Percentiles rank a stretch among this genome's conserved stretches.
Conservation (phyloP, 2,888 invertebrate species). For the Adela reaumurella region DNA sequence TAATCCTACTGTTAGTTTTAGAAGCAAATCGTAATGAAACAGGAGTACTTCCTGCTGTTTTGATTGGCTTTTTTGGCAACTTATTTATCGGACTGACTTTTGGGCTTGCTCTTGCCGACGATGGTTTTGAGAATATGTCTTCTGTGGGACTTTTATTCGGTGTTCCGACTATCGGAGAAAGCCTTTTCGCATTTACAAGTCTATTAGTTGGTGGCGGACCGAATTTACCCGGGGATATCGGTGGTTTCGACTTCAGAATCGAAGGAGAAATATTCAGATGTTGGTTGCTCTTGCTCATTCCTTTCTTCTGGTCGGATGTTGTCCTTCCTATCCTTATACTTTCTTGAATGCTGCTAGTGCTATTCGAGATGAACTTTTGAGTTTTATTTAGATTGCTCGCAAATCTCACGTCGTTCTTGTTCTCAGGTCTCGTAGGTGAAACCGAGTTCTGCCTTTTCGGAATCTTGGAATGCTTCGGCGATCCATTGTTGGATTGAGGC, state of each 20-base stretch:
- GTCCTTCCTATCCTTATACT: conserved; percentile 38
- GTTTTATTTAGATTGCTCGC: conserved; percentile 27
- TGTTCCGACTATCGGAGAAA: conserved; percentile 49
- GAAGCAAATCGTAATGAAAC: conserved; percentile 40
- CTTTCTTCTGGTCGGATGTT: conserved; percentile 32
- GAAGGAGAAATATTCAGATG: conserved; percentile 32
- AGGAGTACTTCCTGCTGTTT: conserved; percentile 35
- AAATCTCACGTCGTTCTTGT: conserved; percentile 20
- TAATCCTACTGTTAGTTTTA: conserved; percentile 37
- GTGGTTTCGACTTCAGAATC: conserved; percentile 44
- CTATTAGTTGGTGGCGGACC: conserved; percentile 48
- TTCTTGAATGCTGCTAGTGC: conserved; percentile 48
- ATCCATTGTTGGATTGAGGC: conserved; percentile 45
- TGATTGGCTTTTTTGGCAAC: conserved; percentile 25
- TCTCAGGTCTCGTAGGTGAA: conserved; percentile 30
- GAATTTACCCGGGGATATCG: conserved; percentile 42
- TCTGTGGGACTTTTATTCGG: conserved; percentile 48
- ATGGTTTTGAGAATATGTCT: conserved; percentile 25
- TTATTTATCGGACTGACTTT: conserved; percentile 23
- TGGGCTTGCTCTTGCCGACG: conserved; percentile 26
- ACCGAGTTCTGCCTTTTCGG: conserved; percentile 45
- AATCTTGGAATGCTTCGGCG: conserved; percentile 48
- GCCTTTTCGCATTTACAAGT: conserved; percentile 39
- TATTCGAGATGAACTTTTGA: conserved; percentile 43
- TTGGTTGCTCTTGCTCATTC: conserved; percentile 39